Percentiles rank a stretch among this genome's conserved stretches.
phyloP scores from a whole-genome alignment of 2,113 vertebrate genomes.

The Alouatta palliata region DNA sequence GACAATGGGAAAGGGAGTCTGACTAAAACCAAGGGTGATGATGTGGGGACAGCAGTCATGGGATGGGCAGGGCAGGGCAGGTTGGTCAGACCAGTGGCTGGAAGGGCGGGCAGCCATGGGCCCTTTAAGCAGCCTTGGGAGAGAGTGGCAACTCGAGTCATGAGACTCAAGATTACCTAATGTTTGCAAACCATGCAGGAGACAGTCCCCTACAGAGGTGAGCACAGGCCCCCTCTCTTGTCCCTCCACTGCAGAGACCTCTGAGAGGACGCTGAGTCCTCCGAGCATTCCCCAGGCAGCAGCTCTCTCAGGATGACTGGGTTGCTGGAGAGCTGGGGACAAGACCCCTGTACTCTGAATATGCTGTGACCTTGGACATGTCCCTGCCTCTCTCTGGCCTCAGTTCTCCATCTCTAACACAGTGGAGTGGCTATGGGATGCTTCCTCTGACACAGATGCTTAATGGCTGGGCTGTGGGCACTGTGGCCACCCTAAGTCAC shows the following conservation, averaged over 20 bases:
- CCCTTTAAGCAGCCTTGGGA: constrained; percentile 27
- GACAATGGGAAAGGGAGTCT: not conserved
- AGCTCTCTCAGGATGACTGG: not conserved
- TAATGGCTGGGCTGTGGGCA: not conserved
- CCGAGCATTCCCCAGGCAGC: not conserved
- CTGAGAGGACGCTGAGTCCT: not conserved
- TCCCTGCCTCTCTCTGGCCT: not conserved
- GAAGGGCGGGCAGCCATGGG: not conserved
- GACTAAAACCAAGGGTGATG: not conserved
- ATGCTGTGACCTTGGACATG: constrained; percentile 14
- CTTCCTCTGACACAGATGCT: not conserved
- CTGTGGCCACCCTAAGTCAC: not conserved
- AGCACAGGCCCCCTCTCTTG: not conserved
- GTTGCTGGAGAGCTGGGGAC: not conserved
- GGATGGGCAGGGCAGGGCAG: not conserved
- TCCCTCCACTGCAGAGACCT: not conserved
- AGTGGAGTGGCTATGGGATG: not conserved
- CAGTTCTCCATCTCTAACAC: not conserved
- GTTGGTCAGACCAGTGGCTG: not conserved
- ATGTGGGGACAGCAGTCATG: not conserved
- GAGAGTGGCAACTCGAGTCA: not conserved
- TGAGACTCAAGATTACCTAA: constrained; percentile 20
- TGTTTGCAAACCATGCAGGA: not conserved
- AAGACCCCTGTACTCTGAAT: not conserved
- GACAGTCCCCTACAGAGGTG: not conserved